Conservation (phyloP, 2,888 invertebrate genomes). For the Drosophila fulvimacula region DNA sequence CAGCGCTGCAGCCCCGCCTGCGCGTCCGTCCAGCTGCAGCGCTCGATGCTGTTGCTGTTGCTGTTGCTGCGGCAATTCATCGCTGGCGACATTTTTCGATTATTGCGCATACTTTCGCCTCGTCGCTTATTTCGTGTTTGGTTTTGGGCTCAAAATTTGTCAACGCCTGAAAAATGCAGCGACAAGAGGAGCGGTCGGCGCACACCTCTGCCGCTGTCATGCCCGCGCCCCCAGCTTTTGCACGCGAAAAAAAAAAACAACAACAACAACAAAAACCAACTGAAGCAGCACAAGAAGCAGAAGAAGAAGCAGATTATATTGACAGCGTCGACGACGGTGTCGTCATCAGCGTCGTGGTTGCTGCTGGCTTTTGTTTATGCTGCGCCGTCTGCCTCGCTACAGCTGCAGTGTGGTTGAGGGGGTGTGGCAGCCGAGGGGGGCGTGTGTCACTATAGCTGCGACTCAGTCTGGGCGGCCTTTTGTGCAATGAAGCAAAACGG, state of each 20-base stretch:
- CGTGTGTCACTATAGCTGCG: slow-evolving; percentile 31
- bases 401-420: not conserved
- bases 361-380: slow-evolving; percentile 45
- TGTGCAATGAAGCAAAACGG: slow-evolving; percentile 73
- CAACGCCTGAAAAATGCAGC: slow-evolving; percentile 70
- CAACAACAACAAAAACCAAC: too few relatives aligned
- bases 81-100: slow-evolving; percentile 73
- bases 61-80: slow-evolving; percentile 37
- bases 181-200: slow-evolving; percentile 23
- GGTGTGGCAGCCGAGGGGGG: not conserved
- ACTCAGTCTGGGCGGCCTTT: slow-evolving; percentile 54
- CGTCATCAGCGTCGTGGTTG: slow-evolving; percentile 35
- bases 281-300: slow-evolving; percentile 1
- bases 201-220: not conserved
- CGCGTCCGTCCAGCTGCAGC: not conserved
- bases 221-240: slow-evolving; percentile 6
- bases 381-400: slow-evolving; percentile 5
- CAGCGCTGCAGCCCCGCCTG: slow-evolving; percentile 13
- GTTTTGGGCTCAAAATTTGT: slow-evolving; percentile 73
- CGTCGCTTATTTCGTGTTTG: slow-evolving; percentile 54
- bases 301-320: slow-evolving; percentile 56
- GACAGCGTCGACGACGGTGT: slow-evolving; percentile 50
- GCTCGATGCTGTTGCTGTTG: slow-evolving; percentile 7
- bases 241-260: slow-evolving; percentile 25
- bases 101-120: slow-evolving; percentile 73